Conservation (phyloP, 2,797 vertebrate species). For the Urophycis tenuis region DNA sequence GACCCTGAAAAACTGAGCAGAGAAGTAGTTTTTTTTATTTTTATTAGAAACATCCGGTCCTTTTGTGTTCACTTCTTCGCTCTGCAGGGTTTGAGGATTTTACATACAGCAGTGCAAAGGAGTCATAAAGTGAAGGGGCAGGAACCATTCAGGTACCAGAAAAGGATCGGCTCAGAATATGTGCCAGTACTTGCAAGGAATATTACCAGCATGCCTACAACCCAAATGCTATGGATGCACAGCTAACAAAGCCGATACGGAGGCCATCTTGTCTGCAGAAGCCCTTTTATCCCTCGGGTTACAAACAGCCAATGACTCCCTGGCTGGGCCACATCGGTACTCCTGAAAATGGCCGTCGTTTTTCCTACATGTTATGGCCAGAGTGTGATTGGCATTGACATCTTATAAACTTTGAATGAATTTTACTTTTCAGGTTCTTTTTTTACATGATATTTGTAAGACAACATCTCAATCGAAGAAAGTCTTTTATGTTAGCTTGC, state of each 20-base stretch:
- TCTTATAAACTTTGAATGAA: neutral
- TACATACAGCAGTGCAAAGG: neutral
- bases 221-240: constrained; percentile 19
- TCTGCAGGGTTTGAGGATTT: neutral
- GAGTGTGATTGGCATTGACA: neutral
- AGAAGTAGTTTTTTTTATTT: neutral
- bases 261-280: constrained; percentile 58
- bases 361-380: constrained; percentile 27
- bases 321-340: neutral
- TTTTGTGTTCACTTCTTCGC: neutral
- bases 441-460: neutral
- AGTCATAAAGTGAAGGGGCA: neutral
- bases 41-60: neutral
- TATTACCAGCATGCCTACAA: constrained; percentile 29
- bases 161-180: constrained; percentile 10
- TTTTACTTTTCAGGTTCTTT: neutral
- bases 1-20: neutral
- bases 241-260: constrained; percentile 44
- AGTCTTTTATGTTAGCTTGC: neutral
- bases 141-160: neutral
- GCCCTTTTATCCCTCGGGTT: constrained; percentile 3
- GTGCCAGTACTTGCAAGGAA: constrained; percentile 25
- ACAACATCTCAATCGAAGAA: neutral
- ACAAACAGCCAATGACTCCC: neutral
- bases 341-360: constrained; percentile 37